Evolutionary conservation across 2,797 vertebrate species (phyloP).

Genomic region (Darevskia nairensis): DNA sequence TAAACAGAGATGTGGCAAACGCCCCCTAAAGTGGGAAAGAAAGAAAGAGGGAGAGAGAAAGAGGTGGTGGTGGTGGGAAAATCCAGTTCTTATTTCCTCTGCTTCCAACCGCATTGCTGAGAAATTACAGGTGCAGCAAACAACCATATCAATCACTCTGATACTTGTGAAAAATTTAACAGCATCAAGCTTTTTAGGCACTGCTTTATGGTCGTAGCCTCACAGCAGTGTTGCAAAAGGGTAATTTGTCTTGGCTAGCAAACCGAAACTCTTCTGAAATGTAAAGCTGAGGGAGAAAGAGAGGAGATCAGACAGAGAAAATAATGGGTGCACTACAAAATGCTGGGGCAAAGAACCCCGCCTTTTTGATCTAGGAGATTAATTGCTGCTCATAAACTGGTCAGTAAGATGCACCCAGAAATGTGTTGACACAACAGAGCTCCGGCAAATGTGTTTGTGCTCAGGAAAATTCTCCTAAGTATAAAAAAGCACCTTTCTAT

Average conservation of each 20-base stretch:
- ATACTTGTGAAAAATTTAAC: conserved; percentile 41
- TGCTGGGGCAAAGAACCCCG: neutral
- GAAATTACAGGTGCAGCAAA: conserved; percentile 27
- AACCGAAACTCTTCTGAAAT: conserved; percentile 4
- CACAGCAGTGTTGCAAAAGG: conserved; percentile 41
- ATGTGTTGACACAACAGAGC: neutral
- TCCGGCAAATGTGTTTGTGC: neutral
- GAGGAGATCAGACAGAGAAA: neutral
- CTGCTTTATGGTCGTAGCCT: conserved; percentile 49
- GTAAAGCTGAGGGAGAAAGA: neutral
- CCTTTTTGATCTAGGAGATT: neutral
- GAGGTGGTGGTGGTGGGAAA: neutral
- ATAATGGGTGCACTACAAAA: neutral
- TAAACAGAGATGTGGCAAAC: conserved; percentile 23
- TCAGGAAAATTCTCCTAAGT: neutral
- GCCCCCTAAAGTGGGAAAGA: neutral
- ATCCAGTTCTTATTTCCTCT: conserved; percentile 31
- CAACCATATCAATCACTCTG: conserved; percentile 27
- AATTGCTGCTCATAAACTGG: neutral
- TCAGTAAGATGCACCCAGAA: neutral
- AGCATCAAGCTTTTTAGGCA: conserved; percentile 47
- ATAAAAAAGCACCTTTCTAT: neutral
- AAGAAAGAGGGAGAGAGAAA: neutral
- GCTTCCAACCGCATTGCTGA: conserved; percentile 41
- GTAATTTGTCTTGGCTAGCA: conserved; percentile 37